A percentile compares a stretch with the other conserved stretches of the same genome.
Conservation (phyloP, 2,113 vertebrate species). For the Plotosus lineatus region DNA sequence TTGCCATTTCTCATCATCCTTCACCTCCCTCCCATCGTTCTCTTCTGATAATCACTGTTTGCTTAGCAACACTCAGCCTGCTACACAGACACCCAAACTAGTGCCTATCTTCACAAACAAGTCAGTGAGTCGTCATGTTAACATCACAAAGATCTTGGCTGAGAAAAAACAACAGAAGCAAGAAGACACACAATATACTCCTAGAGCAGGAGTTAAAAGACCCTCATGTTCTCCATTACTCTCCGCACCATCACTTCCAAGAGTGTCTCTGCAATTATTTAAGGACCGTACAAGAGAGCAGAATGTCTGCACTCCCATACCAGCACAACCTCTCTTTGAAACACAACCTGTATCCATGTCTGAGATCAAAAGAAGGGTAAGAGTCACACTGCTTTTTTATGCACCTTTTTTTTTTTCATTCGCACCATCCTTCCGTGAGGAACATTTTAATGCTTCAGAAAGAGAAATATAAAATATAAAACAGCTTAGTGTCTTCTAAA, state of each 20-base stretch:
- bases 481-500: background rate
- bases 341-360: background rate
- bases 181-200: conserved; percentile 17
- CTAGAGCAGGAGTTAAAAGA: background rate
- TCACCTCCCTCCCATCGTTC: background rate
- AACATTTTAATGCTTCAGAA: background rate
- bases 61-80: conserved; percentile 4
- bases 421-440: background rate
- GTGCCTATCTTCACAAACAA: conserved; percentile 79
- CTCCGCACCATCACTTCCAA: background rate
- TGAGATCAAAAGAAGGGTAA: conserved; percentile 50
- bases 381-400: background rate
- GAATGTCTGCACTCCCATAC: background rate
- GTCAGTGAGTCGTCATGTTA: conserved; percentile 58
- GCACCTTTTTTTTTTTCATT: background rate
- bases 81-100: conserved; percentile 57
- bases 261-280: conserved; percentile 36
- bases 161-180: conserved; percentile 56
- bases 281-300: background rate
- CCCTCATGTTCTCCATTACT: background rate
- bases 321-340: background rate
- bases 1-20: background rate
- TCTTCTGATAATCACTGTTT: background rate
- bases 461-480: background rate
- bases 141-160: conserved; percentile 46